These are phyloP conservation scores for Tetranychus truncatus DNA, from an alignment of 2,888 invertebrate genomes.

Conservation along the genomic window DNA sequence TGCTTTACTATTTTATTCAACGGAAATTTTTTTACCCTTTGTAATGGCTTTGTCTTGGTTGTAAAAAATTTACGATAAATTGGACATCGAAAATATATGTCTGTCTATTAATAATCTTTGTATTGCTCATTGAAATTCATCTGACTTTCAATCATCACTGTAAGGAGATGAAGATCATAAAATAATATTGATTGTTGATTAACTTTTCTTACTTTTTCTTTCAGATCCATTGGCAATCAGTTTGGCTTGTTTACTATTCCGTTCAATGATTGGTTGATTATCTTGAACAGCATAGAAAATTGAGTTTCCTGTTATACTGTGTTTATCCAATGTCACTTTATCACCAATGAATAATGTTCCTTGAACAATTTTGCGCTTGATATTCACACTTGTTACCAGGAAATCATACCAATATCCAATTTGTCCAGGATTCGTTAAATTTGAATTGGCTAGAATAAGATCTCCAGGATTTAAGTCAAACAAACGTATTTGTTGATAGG, in stretches of 20 bases:
- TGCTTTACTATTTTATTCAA: neutral
- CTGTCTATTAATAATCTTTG: too few species aligned
- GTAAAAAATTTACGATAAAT: neutral
- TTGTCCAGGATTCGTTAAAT: conserved; percentile 41
- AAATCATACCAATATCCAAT: conserved; percentile 50
- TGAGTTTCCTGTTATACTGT: neutral
- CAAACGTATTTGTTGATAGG: conserved; percentile 40
- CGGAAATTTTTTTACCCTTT: neutral
- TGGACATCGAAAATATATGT: too few species aligned
- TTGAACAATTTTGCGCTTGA: conserved; percentile 32
- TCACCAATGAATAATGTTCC: conserved; percentile 32
- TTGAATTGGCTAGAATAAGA: conserved; percentile 53
- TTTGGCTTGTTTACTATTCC: neutral
- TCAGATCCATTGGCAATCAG: neutral
- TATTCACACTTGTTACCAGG: conserved; percentile 30
- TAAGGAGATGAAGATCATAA: too few species aligned
- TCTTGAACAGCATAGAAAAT: neutral
- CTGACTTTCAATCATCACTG: too few species aligned
- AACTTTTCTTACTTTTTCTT: neutral
- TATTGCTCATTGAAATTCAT: too few species aligned
- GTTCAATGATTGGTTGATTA: neutral
- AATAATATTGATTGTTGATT: too few species aligned
- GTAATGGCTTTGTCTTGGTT: neutral
- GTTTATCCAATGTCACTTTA: neutral
- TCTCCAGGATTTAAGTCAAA: conserved; percentile 43